phyloP scores from a whole-genome alignment of 2,797 vertebrate genomes.

The Carapus acus region DNA sequence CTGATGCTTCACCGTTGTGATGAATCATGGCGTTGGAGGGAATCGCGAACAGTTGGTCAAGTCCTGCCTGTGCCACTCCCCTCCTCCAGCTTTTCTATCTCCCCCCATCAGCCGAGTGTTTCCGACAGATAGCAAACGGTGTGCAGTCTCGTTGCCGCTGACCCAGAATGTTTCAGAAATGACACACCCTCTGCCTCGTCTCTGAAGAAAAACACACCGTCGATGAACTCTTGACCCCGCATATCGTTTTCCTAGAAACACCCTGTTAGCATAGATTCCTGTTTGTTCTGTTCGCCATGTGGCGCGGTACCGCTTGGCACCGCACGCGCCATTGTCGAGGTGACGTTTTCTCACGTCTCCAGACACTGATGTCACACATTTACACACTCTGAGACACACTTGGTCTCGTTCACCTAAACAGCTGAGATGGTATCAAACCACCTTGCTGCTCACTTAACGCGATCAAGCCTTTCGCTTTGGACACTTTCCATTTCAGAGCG shows the following conservation, averaged over 20 bases:
- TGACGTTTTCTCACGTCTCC: too few species aligned
- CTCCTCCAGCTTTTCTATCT: slow-evolving; percentile 44
- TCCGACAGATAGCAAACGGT: slow-evolving; percentile 41
- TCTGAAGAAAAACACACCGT: neutral
- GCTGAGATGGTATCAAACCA: too few species aligned
- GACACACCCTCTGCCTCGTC: slow-evolving; percentile 6
- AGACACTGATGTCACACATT: too few species aligned
- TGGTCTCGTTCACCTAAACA: too few species aligned
- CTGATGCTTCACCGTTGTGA: too few species aligned
- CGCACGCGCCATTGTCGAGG: too few species aligned
- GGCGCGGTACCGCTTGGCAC: too few species aligned
- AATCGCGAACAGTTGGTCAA: too few species aligned
- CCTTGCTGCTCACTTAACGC: neutral
- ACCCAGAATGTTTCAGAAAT: slow-evolving; percentile 9
- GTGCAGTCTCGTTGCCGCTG: slow-evolving; percentile 13
- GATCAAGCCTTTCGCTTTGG: neutral
- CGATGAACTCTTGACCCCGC: neutral
- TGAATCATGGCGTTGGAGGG: too few species aligned
- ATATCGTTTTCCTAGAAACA: neutral
- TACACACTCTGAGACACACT: too few species aligned
- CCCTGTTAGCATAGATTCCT: neutral
- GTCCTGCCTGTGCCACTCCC: slow-evolving; percentile 9
- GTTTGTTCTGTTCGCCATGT: slow-evolving; percentile 4
- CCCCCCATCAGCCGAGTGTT: slow-evolving; percentile 38
- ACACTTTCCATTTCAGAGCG: slow-evolving; percentile 15